Conservation (phyloP, 2,888 invertebrate genomes). For the Mythimna ferrago region DNA sequence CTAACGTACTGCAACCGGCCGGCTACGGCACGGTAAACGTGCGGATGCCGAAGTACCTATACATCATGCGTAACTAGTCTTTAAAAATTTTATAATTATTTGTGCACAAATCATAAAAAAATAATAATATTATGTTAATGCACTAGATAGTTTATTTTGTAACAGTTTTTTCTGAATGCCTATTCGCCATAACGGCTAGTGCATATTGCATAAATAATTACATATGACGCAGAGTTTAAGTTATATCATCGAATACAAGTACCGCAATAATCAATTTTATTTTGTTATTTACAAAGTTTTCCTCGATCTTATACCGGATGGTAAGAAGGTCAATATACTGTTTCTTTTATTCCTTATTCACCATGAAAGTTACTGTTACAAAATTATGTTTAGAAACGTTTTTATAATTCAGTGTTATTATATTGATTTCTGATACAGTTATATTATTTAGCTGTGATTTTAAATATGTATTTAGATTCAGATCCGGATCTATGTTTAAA, state of each 20-base stretch:
- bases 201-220: conserved; percentile 23
- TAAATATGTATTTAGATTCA: conserved; percentile 13
- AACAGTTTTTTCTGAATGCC: neutral
- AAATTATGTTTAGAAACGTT: conserved; percentile 45
- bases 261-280: conserved; percentile 18
- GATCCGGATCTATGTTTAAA: conserved; percentile 44
- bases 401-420: conserved; percentile 43
- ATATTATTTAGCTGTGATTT: conserved; percentile 25
- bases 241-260: conserved; percentile 22
- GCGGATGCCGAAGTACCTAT: neutral
- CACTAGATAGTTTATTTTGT: neutral
- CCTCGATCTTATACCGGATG: neutral
- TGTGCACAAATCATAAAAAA: neutral
- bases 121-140: neutral
- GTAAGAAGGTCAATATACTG: conserved; percentile 41
- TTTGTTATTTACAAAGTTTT: conserved; percentile 8
- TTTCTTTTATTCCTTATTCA: conserved; percentile 40
- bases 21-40: too few relatives aligned
- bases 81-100: neutral
- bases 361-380: conserved; percentile 43
- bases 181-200: neutral
- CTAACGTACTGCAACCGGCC: too few relatives aligned
- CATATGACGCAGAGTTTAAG: conserved; percentile 8
- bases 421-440: conserved; percentile 48
- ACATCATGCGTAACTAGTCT: neutral